These are phyloP conservation scores for Hedya salicella DNA, from an alignment of 2,888 invertebrate species.

Conservation along the genomic window DNA sequence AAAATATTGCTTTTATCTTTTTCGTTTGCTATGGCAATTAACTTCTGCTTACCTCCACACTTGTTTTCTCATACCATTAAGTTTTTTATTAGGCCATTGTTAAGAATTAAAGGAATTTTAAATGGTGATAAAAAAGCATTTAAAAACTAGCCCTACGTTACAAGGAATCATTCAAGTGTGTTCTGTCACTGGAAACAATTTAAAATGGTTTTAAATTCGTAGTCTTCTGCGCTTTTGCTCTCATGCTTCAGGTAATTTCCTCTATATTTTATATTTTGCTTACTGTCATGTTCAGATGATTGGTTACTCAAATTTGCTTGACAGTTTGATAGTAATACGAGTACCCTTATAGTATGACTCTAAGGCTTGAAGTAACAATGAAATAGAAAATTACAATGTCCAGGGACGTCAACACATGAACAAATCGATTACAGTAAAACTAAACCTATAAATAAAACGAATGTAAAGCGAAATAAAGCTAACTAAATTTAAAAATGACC, in stretches of 20 bases:
- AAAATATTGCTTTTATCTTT: background rate
- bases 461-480: too few species aligned
- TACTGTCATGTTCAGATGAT: too few species aligned
- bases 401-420: too few species aligned
- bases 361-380: too few species aligned
- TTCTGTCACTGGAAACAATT: background rate
- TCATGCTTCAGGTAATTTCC: background rate
- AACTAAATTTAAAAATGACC: too few species aligned
- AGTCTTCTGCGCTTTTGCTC: background rate
- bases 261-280: too few species aligned
- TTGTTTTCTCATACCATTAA: background rate
- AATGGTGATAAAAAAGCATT: constrained; percentile 5
- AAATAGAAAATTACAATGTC: too few species aligned
- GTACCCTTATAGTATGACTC: too few species aligned
- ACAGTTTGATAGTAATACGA: too few species aligned
- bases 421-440: too few species aligned
- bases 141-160: background rate
- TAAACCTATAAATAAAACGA: too few species aligned
- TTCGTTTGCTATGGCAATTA: background rate
- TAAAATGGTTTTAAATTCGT: background rate
- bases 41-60: background rate
- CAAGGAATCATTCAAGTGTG: background rate
- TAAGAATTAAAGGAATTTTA: background rate
- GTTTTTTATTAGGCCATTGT: constrained; percentile 1
- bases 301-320: too few species aligned